Evolutionary conservation across 2,797 vertebrate genomes (phyloP).

Genomic region (Mus minutoides): DNA sequence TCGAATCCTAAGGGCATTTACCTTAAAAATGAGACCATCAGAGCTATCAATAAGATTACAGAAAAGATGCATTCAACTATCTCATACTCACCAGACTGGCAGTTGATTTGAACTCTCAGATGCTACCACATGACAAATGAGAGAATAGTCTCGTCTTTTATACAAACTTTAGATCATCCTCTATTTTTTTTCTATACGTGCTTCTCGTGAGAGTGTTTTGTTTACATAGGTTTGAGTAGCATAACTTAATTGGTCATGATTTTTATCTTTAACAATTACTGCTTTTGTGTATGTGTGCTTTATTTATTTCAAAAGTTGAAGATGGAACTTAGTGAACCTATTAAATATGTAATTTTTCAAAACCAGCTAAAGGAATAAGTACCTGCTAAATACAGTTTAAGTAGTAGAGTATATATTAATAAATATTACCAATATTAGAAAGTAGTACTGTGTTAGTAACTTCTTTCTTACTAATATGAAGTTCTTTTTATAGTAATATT

Average conservation of each 20-base stretch:
- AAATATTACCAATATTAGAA: neutral
- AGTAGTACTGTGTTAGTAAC: constrained; percentile 26
- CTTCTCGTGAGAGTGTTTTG: constrained; percentile 20
- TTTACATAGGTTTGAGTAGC: neutral
- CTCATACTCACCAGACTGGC: neutral
- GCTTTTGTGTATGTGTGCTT: neutral
- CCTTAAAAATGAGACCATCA: neutral
- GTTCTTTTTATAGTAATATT: constrained; percentile 14
- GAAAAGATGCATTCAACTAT: neutral
- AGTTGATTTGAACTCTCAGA: constrained; percentile 19
- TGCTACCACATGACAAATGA: neutral
- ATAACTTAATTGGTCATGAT: neutral
- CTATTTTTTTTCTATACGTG: neutral
- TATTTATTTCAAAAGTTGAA: constrained; percentile 19
- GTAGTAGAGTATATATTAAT: neutral
- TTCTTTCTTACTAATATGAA: neutral
- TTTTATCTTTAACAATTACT: constrained; percentile 37
- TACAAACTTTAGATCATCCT: neutral
- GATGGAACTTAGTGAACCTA: neutral
- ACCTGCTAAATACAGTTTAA: neutral
- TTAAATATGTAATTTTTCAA: constrained; percentile 6
- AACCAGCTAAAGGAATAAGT: constrained; percentile 20
- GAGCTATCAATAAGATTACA: neutral
- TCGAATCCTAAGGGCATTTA: constrained; percentile 37
- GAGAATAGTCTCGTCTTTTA: neutral